Base-by-base conservation (phyloP, 2,113 vertebrate genomes). In the Colius striatus region DNA sequence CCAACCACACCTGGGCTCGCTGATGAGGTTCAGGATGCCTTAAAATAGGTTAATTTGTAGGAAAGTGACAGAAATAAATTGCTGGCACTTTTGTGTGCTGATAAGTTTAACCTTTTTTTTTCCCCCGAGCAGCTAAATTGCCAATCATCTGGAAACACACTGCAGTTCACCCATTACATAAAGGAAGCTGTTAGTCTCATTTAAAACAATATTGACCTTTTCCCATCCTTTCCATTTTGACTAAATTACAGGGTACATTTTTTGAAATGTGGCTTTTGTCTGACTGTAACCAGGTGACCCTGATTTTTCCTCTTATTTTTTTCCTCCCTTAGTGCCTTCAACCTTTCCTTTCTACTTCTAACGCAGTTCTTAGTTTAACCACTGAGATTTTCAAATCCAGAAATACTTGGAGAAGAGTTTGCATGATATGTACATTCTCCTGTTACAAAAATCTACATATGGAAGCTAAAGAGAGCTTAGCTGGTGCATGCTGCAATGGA, bases 191-290 rank as follows among this genome's bases (percentile, higher is more conserved):
- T 96, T 90, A 79, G 85, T 91, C 93, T 97, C 70, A 93, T 93
- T 96, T 94, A 84, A 95, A 96, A 95, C 96, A 95, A 81, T 89
- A 89, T 51, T 86, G 96, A 96, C 96, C 95, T 97, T 97, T 82
- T 67, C 66, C 55, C 20, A 11, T 91, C 93, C 93, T 96, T 96
- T 97, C 90, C 84, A 87, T 90, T 87, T 81, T 77, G 94, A 87
- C 92, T 90, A 92, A 96, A 95, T 91, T 81, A 91, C 85, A 90
- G 66, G 92, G 87, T 90, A 71, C 21, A 32, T 84, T 87, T 95
- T 95, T 95, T 54, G 77, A 91, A 86, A 76, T 23, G 67, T 50
- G 73, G 41, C 86, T 94, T 94, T 89, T 78, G 55, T 88, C 86
- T 90, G 57, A 41, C 32, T 92, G 89, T 74, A 80, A 63, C 91